Conservation (phyloP, 2,113 vertebrate species). For the Chauna torquata region DNA sequence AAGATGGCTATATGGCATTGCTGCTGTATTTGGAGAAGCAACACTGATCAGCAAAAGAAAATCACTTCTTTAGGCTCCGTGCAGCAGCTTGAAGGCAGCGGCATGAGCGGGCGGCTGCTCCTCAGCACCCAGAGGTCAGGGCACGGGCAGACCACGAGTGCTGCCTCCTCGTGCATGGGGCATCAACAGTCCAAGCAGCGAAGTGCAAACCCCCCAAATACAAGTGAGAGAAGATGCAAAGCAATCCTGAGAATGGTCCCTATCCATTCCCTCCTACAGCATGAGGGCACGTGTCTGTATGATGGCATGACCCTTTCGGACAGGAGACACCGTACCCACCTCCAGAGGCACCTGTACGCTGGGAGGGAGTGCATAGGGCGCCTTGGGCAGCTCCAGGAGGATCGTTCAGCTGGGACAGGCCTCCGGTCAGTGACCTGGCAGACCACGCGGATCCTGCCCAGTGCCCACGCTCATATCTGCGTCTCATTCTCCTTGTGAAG, state of each 20-base stretch:
- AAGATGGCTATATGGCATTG: background rate
- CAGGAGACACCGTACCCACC: background rate
- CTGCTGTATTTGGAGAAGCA: background rate
- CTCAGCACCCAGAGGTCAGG: background rate
- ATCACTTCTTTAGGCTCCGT: background rate
- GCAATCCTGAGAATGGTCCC: background rate
- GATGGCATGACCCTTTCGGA: background rate
- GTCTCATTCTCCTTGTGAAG: background rate
- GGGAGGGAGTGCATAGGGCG: background rate
- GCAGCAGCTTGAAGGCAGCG: no score
- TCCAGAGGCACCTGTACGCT: background rate
- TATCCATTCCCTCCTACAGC: background rate
- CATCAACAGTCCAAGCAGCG: background rate
- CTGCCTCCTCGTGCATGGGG: rapidly evolving
- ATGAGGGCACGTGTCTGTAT: background rate
- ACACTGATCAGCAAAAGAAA: background rate
- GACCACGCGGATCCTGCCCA: rapidly evolving
- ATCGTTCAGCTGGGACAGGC: background rate
- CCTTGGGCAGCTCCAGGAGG: no score
- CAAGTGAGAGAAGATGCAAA: background rate
- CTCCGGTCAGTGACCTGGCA: background rate
- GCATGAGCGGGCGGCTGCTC: background rate
- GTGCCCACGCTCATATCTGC: rapidly evolving
- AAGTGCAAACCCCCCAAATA: no score
- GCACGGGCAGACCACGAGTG: background rate